A percentile compares a stretch with the other conserved stretches of the same genome.
Evolutionary conservation across 1,140 invertebrate genomes (phyloP).

Genomic region (Diachasmimorpha longicaudata): DNA sequence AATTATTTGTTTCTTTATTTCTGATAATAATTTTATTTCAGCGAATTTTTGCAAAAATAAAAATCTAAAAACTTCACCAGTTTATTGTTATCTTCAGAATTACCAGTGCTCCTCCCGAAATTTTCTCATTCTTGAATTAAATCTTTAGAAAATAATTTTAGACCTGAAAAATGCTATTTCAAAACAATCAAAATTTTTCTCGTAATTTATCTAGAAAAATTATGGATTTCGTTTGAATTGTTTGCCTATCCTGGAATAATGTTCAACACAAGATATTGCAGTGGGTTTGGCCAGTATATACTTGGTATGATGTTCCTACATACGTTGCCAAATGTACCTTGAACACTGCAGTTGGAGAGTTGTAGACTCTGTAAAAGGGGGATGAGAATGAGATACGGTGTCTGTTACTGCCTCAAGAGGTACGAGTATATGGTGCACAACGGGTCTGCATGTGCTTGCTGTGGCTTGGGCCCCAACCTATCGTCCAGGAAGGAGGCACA

Average conservation of each 20-base stretch:
- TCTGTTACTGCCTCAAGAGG: constrained; percentile 25
- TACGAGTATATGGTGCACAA: constrained; percentile 16
- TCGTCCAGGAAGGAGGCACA: constrained; percentile 17
- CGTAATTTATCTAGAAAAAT: no score
- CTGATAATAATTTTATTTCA: background rate
- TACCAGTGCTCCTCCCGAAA: no score
- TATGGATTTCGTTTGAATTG: no score
- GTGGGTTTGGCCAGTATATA: background rate
- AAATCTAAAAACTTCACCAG: no score
- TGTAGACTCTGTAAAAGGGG: background rate
- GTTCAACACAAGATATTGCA: no score
- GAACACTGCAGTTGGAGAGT: background rate
- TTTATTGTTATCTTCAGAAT: no score
- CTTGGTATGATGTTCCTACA: background rate
- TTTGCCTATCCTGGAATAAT: no score
- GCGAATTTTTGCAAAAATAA: no score
- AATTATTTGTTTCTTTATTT: background rate
- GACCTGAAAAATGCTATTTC: no score
- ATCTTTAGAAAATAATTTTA: no score
- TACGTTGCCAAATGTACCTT: constrained; percentile 20
- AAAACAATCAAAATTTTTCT: no score
- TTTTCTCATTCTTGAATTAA: no score
- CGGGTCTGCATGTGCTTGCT: constrained; percentile 22
- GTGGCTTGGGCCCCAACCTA: constrained; percentile 13
- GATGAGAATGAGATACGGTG: constrained; percentile 20